A percentile compares a stretch with the other conserved stretches of the same genome.
phyloP scores from a whole-genome alignment of 37 sponge, comb jelly and placozoan genomes.

The Lycopodina hypogea region DNA sequence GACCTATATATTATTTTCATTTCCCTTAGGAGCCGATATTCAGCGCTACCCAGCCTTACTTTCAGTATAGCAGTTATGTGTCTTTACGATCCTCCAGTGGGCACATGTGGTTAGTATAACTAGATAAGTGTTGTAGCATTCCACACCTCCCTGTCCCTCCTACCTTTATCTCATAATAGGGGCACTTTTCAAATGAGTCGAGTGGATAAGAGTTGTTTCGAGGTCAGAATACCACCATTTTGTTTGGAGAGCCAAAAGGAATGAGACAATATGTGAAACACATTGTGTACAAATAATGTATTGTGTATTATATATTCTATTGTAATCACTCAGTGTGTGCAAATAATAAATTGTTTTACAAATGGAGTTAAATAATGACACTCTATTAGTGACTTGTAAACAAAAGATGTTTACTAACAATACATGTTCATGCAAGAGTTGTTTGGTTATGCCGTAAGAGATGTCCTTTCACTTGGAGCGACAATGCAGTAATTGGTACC shows the following conservation, averaged over 20 bases:
- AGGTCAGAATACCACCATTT: constrained; percentile 88
- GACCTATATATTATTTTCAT: neutral
- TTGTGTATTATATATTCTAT: neutral
- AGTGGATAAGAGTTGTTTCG: constrained; percentile 69
- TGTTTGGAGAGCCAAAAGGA: constrained; percentile 49
- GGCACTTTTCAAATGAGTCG: constrained; percentile 90
- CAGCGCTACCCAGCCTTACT: constrained; percentile 66
- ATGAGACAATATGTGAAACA: neutral
- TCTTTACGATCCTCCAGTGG: constrained; percentile 80
- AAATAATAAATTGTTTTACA: neutral
- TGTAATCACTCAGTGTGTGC: neutral
- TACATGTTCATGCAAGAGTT: no score
- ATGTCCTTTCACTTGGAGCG: no score
- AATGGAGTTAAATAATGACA: neutral
- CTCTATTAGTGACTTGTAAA: no score
- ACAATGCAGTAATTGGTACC: no score
- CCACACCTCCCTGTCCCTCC: no score
- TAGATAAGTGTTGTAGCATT: neutral
- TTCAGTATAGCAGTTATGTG: constrained; percentile 95
- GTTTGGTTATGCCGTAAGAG: no score
- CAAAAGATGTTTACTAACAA: no score
- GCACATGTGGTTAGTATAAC: constrained; percentile 87
- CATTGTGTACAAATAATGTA: no score
- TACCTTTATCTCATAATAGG: constrained; percentile 31
- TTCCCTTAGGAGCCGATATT: constrained; percentile 78